A percentile compares a stretch with the other conserved stretches of the same genome.
Conservation (phyloP, 1,140 invertebrate species). For the Pogonognathellus flavescens region DNA sequence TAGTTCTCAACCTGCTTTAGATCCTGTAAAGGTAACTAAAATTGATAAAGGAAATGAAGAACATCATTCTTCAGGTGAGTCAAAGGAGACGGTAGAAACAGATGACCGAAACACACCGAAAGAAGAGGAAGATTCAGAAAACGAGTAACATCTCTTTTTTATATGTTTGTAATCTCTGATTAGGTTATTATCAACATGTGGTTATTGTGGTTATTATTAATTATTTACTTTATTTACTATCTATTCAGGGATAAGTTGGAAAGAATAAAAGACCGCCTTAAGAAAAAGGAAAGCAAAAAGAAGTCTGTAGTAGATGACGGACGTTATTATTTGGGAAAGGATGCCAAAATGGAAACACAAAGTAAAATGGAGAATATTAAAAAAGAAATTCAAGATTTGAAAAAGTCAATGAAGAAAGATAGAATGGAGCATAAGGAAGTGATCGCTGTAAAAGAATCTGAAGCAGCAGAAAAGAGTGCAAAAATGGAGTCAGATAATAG, state of each 20-base stretch:
- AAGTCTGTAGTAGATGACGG: constrained; percentile 70
- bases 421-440: constrained; percentile 69
- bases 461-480: constrained; percentile 69
- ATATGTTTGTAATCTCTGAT: neutral
- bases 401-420: constrained; percentile 76
- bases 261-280: constrained; percentile 12
- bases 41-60: constrained; percentile 49
- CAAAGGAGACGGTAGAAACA: neutral
- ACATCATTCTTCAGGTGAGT: too few relatives aligned
- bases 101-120: neutral
- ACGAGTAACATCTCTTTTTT: neutral
- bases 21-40: neutral
- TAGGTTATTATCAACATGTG: neutral
- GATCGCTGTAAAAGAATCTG: constrained; percentile 64
- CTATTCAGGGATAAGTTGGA: neutral
- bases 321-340: constrained; percentile 78
- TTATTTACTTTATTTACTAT: neutral
- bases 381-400: constrained; percentile 73
- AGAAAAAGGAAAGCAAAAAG: constrained; percentile 67
- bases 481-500: constrained; percentile 73
- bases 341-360: constrained; percentile 76
- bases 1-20: constrained; percentile 77
- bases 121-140: neutral
- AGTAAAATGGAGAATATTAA: constrained; percentile 76
- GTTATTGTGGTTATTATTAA: neutral